Evolutionary conservation across 2,888 invertebrate genomes (phyloP), one percentile per base, ranked within the genome.

Genomic region (Drosophila formosana): DNA sequence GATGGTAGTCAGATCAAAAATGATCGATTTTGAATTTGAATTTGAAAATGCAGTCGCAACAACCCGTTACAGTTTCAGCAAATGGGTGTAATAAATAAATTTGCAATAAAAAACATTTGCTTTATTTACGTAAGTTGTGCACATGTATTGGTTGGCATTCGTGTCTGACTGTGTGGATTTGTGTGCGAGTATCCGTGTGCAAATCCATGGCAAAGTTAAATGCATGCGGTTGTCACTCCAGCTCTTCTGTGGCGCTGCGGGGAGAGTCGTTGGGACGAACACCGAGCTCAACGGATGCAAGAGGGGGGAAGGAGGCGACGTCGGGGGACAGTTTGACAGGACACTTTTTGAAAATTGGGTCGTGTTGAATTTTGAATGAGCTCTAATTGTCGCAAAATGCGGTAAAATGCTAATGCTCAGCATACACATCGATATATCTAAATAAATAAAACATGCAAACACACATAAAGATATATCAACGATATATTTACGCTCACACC

Each of bases 261-360:
- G 25, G 1, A 37, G 23, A 30, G 25, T 18, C 11, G 61, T 18
- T 2, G 26, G 18, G 8, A 55, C 49, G 41, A 26, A 26, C 50
- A 13, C 45, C 37, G 18, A 18, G 49, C 34, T 52, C 34, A 55
- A 11, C 4, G 34, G 18, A 23, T 32, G 8, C 11, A 37, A 26
- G 13, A 26, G 25, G 43, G 43, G n/a, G 30, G n/a, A 9, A 37
- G 26, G 8, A 3, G 41, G 30, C 34, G n/a, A n/a, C 43, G 45
- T 18, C 5, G 37, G 25, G 13, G 45, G 56, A 57, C 63, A 57
- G 53, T 50, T 75, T 80, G 80, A 82, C 78, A 80, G 60, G 39
- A n/a, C 9, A 57, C 65, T 56, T 63, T 75, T 71, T 49, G 46
- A 41, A 86, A 82, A 80, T 84, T 75, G 66, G 86, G 82, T 83